Conservation (phyloP, 2,113 vertebrate genomes). For the Hiodon tergisus region DNA sequence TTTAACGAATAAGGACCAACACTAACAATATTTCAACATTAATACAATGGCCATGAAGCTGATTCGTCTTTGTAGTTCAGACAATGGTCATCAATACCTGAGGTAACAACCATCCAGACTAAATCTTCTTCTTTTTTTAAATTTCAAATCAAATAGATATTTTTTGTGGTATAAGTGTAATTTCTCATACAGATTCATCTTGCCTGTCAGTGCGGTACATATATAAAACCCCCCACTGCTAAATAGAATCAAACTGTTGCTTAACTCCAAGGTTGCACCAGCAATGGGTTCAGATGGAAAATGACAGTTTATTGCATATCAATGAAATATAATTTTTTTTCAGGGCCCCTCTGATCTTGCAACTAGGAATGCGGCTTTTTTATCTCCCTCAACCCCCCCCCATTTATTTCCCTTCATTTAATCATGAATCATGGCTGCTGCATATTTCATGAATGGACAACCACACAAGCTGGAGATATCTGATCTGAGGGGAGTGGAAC, state of each 20-base stretch:
- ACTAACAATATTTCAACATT: too few species aligned
- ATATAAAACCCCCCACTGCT: too few species aligned
- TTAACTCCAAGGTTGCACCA: slow-evolving; percentile 10
- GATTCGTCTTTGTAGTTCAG: too few species aligned
- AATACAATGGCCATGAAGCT: too few species aligned
- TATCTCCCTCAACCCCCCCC: neutral
- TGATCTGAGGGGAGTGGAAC: neutral
- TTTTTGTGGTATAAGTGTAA: too few species aligned
- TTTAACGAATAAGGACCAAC: too few species aligned
- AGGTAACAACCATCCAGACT: too few species aligned
- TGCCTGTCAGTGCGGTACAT: too few species aligned
- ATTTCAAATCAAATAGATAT: too few species aligned
- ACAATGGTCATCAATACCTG: too few species aligned
- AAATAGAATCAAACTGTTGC: slow-evolving; percentile 8
- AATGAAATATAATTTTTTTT: slow-evolving; percentile 14
- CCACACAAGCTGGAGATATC: neutral
- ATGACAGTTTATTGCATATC: slow-evolving; percentile 15
- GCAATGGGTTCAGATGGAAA: slow-evolving; percentile 4
- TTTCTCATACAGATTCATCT: too few species aligned
- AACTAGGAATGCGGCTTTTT: neutral
- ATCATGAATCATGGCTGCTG: neutral
- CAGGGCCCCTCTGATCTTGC: neutral
- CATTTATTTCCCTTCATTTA: neutral
- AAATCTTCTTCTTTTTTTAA: too few species aligned
- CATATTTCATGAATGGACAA: slow-evolving; percentile 22